A percentile compares a stretch with the other conserved stretches of the same genome.
Conservation (phyloP, 2,797 vertebrate genomes). For the Cossypha niveicapilla region DNA sequence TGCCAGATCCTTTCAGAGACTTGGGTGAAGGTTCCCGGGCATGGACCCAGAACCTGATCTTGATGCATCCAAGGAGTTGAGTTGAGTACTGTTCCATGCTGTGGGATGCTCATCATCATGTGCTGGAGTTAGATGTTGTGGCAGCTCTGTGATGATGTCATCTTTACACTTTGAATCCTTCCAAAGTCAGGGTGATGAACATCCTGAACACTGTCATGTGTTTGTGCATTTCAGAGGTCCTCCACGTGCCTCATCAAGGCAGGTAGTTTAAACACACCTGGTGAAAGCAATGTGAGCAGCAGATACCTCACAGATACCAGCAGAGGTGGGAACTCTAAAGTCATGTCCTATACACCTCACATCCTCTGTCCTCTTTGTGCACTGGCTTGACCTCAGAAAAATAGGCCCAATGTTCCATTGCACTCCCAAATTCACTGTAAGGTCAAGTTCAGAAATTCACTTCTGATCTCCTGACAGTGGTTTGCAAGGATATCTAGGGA, state of each 20-base stretch:
- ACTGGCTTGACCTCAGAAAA: neutral
- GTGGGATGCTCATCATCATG: neutral
- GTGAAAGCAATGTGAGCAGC: neutral
- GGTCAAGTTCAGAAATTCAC: neutral
- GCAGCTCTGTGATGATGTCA: neutral
- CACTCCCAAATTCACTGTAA: neutral
- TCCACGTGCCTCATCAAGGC: neutral
- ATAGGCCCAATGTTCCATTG: neutral
- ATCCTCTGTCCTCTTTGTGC: neutral
- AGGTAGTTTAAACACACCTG: neutral
- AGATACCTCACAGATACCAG: neutral
- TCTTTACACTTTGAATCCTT: neutral
- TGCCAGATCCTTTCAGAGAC: neutral
- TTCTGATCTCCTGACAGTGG: neutral
- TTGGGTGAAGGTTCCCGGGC: neutral
- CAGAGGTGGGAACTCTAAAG: neutral
- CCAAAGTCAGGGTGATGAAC: neutral
- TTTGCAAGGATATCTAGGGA: neutral
- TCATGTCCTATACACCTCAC: rapidly evolving
- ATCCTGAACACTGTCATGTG: neutral
- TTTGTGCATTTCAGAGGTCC: neutral
- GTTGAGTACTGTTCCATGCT: neutral
- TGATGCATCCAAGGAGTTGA: neutral
- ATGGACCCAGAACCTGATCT: neutral
- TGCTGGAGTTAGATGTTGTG: neutral